phyloP scores from a whole-genome alignment of 2,797 vertebrate genomes.

The Sebastes miniatus region DNA sequence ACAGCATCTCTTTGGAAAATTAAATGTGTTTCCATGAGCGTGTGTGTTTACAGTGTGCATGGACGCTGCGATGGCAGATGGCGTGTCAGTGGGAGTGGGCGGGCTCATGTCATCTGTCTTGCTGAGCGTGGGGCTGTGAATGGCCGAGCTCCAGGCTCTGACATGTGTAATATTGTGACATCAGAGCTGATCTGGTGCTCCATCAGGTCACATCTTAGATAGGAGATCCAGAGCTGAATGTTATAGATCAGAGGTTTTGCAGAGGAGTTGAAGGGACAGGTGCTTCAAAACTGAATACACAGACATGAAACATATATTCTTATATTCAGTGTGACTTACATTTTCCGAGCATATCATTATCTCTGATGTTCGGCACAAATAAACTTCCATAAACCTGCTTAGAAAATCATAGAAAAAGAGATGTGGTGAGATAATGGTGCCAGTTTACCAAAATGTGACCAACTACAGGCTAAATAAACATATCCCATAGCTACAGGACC shows the following conservation, averaged over 20 bases:
- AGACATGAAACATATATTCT: not conserved
- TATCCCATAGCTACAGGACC: not conserved
- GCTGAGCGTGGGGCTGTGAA: slow-evolving; percentile 53
- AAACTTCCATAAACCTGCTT: not conserved
- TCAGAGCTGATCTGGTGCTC: slow-evolving; percentile 45
- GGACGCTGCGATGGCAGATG: slow-evolving; percentile 72
- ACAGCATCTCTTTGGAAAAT: slow-evolving; percentile 58
- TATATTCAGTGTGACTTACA: not conserved
- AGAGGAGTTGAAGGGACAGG: not conserved
- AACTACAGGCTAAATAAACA: not conserved
- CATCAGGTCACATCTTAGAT: slow-evolving; percentile 36
- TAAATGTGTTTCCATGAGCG: slow-evolving; percentile 42
- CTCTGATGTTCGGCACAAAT: not conserved
- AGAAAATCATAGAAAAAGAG: not conserved
- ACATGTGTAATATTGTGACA: slow-evolving; percentile 56
- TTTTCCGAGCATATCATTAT: not conserved
- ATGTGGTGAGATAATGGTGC: too few species aligned
- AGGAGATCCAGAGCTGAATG: not conserved
- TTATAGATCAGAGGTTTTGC: not conserved
- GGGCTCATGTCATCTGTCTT: slow-evolving; percentile 65
- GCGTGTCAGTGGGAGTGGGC: slow-evolving; percentile 67
- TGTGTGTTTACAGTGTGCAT: slow-evolving; percentile 46
- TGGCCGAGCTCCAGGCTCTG: slow-evolving; percentile 64
- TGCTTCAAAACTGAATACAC: not conserved
- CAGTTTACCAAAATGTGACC: not conserved